A percentile compares a stretch with the other conserved stretches of the same genome.
Evolutionary conservation across 2,113 vertebrate species (phyloP).

Genomic region (Symphodus melops): DNA sequence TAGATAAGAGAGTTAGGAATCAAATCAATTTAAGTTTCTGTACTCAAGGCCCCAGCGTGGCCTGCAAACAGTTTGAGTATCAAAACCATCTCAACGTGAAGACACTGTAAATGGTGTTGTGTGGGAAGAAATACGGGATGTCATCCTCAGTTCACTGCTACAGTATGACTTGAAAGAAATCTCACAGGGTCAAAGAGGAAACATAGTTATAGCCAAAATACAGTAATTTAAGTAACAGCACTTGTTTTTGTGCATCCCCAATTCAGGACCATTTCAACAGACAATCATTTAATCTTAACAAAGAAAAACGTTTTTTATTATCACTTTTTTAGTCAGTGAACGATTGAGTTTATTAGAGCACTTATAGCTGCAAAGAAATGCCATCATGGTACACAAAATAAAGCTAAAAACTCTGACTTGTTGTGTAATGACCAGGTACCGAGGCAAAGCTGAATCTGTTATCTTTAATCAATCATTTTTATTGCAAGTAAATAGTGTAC

Average conservation of each 20-base stretch:
- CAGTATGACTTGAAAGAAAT: slow-evolving; percentile 46
- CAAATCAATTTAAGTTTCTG: slow-evolving; percentile 87
- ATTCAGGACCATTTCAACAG: neutral
- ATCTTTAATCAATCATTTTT: slow-evolving; percentile 32
- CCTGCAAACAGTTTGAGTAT: slow-evolving; percentile 78
- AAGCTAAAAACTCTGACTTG: neutral
- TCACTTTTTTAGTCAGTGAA: neutral
- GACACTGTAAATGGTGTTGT: slow-evolving; percentile 80
- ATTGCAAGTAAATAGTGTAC: slow-evolving; percentile 47
- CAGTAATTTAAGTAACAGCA: too few species aligned
- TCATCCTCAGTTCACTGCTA: slow-evolving; percentile 33
- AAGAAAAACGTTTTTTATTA: neutral
- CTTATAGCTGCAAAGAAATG: neutral
- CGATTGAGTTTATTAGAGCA: slow-evolving; percentile 10
- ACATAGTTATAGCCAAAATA: too few species aligned
- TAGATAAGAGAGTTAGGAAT: slow-evolving; percentile 88
- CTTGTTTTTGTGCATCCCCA: too few species aligned
- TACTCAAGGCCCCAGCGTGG: slow-evolving; percentile 79
- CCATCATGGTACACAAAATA: neutral
- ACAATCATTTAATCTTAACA: neutral
- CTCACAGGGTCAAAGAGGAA: neutral
- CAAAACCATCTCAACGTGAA: slow-evolving; percentile 79
- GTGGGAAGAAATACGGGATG: slow-evolving; percentile 22
- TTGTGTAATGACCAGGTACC: neutral
- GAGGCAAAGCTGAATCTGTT: neutral